Conservation (phyloP, 2,797 vertebrate species). For the Avahi laniger region DNA sequence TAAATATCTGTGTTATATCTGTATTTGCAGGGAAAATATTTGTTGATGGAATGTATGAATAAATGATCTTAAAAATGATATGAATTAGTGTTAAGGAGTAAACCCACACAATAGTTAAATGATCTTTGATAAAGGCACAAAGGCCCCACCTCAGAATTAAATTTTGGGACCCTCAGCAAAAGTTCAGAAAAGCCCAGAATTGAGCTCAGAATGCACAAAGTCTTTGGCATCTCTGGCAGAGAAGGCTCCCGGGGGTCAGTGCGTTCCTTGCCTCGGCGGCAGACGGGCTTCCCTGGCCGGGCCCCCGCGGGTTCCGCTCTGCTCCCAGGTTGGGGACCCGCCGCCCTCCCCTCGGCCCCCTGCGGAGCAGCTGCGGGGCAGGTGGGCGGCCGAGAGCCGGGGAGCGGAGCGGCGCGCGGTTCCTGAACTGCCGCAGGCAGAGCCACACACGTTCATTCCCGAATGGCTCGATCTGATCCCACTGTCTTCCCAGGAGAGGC, state of each 20-base stretch:
- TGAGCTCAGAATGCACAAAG: background rate
- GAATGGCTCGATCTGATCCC: constrained; percentile 60
- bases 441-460: constrained; percentile 48
- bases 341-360: background rate
- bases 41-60: background rate
- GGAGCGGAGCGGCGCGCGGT: background rate
- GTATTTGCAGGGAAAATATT: background rate
- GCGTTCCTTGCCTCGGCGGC: accelerated
- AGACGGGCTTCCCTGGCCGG: background rate
- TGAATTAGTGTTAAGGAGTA: background rate
- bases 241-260: background rate
- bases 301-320: background rate
- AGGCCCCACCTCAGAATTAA: background rate
- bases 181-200: background rate
- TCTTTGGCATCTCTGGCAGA: background rate
- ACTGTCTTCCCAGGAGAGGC: constrained; percentile 32
- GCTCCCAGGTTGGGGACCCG: background rate
- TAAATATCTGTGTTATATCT: background rate
- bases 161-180: background rate
- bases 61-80: background rate
- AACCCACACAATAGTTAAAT: background rate
- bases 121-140: background rate
- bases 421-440: constrained; percentile 42
- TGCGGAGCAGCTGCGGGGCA: background rate
- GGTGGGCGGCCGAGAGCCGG: constrained; percentile 44